Percentiles rank a stretch among this genome's conserved stretches.
Conservation (phyloP, 2,888 invertebrate species). For the Entomobrya proxima region DNA sequence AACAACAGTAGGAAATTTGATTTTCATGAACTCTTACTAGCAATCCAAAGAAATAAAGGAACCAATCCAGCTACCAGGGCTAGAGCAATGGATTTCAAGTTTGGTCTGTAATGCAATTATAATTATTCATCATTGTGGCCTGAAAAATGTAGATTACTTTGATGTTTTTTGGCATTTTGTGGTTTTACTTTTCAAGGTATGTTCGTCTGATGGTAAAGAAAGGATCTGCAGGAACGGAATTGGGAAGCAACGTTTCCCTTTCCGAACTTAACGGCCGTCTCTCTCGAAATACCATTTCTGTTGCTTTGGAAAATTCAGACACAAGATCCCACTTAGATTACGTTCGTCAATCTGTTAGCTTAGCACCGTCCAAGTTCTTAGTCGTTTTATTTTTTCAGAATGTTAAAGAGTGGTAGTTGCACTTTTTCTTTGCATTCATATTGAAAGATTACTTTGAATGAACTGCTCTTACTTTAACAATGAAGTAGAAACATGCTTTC, state of each 20-base stretch:
- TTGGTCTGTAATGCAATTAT: not conserved
- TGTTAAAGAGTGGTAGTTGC: no score
- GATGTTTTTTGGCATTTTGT: not conserved
- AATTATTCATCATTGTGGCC: not conserved
- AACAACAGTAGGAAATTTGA: not conserved
- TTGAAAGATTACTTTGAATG: no score
- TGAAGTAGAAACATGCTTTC: no score
- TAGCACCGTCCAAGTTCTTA: no score
- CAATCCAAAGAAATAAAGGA: conserved; percentile 42
- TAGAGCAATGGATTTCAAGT: conserved; percentile 32
- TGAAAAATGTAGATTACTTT: not conserved
- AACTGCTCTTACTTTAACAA: no score
- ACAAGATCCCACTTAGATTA: not conserved
- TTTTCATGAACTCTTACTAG: conserved; percentile 22
- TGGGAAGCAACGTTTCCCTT: conserved; percentile 35
- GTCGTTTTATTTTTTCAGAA: no score
- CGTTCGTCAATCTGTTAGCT: no score
- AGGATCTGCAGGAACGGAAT: not conserved
- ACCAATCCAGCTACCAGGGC: conserved; percentile 43
- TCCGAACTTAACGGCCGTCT: conserved; percentile 7
- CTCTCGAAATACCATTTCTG: conserved; percentile 39
- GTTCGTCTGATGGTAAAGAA: not conserved
- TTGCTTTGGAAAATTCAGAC: not conserved
- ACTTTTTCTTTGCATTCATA: no score
- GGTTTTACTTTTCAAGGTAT: not conserved